A percentile compares a stretch with the other conserved stretches of the same genome.
These are phyloP conservation scores for Solea senegalensis DNA, from an alignment of 2,113 vertebrate genomes.

Conservation along the genomic window DNA sequence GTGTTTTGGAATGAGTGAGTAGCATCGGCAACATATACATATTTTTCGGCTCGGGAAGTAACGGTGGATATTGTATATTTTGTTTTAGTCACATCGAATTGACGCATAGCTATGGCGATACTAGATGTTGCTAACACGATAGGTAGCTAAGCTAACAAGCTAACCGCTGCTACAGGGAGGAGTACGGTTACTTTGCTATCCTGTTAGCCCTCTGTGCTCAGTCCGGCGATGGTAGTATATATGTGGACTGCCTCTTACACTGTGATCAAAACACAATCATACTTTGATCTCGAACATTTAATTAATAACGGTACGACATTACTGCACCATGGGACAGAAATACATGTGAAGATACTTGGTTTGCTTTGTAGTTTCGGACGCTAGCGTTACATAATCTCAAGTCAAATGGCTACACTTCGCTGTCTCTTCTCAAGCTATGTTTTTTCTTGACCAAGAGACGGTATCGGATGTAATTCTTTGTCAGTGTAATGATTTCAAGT, in stretches of 20 bases:
- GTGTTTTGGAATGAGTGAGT: slow-evolving; percentile 81
- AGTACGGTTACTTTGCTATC: slow-evolving; percentile 50
- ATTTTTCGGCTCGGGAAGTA: not conserved
- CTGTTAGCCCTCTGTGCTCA: slow-evolving; percentile 44
- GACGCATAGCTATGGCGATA: slow-evolving; percentile 51
- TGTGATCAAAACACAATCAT: not conserved
- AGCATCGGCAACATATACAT: not conserved
- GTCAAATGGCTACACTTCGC: slow-evolving; percentile 57
- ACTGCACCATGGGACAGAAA: not conserved
- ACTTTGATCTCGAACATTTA: rapidly evolving
- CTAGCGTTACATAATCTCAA: slow-evolving; percentile 76
- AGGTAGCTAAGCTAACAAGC: slow-evolving; percentile 42
- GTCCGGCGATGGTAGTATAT: not conserved
- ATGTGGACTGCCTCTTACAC: not conserved
- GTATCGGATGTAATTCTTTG: not conserved
- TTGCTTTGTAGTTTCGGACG: slow-evolving; percentile 33
- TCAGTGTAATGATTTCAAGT: not conserved
- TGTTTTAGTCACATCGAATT: slow-evolving; percentile 39
- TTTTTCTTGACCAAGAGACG: slow-evolving; percentile 33
- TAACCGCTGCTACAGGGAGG: slow-evolving; percentile 51
- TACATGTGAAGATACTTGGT: not conserved
- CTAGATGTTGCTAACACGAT: slow-evolving; percentile 44
- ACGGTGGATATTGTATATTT: not conserved
- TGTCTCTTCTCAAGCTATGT: slow-evolving; percentile 12
- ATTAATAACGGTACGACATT: not conserved